Base-by-base conservation (phyloP, 1,140 invertebrate genomes). In the Aphelenchoides avenae region DNA sequence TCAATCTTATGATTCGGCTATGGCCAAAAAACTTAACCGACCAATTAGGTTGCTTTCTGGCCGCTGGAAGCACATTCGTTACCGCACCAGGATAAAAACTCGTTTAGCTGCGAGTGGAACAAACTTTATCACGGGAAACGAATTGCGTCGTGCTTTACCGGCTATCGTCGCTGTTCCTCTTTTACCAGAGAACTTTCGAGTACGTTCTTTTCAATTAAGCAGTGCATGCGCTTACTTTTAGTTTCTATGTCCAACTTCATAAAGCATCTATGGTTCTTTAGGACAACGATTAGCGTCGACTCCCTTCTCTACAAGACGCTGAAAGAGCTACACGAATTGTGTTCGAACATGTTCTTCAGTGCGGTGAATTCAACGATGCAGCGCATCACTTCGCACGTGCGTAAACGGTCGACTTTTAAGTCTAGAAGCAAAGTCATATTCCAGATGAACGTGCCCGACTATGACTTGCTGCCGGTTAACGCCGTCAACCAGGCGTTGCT, bases 321-420 rank as follows among this genome's bases (percentile, higher is more conserved):
- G 13, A 22, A 31, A 1, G 68, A 68, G 26, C 41, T 73, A 13
- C 49, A 71, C 15, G 67, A 73, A 40, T 51, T 73, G 2, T 52
- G 64, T 15, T 56, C 61, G 15, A 76, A 75, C 44, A 73, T 73
- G 58, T 76, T 75, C 64, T 73, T 75, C 46, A 60, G 48, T 33
- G 58, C 39, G 3, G 47, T 73, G 3, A 74, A 43, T 44, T 33
- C 57, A 1, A 46, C 66, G 6, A 68, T 75, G 2, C 62, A 76
- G 33, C 51, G 56, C 30, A 71, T 76, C 47, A 46, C 71, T 11
- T 44, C 50, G 7, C 64, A 68, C 20, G 68, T 66, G 9, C 24
- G 18, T n/a, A n/a, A n/a, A n/a, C n/a, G n/a, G n/a, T n/a, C n/a
- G n/a, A n/a, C n/a, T n/a, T n/a, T n/a, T n/a, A n/a, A n/a, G n/a